These are phyloP conservation scores for Oryzias sinensis DNA, from an alignment of 2,797 vertebrate species.

Conservation along the genomic window DNA sequence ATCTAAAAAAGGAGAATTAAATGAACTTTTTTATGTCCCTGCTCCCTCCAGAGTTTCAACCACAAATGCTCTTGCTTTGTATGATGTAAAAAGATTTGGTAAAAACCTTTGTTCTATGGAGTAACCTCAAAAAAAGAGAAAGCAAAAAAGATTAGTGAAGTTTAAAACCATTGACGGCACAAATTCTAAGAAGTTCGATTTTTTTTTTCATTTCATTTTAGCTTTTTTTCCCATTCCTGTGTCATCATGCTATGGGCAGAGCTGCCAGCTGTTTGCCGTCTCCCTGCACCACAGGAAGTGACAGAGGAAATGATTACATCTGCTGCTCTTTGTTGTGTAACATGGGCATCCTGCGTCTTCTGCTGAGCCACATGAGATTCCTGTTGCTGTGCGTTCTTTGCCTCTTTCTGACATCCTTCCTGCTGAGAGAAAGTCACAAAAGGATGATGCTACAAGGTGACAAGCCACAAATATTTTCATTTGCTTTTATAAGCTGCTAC, in stretches of 20 bases:
- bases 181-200: conserved; percentile 4
- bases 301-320: conserved; percentile 62
- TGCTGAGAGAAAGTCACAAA: neutral
- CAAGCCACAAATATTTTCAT: neutral
- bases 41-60: conserved; percentile 24
- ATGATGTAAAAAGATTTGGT: conserved; percentile 54
- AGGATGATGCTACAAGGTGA: neutral
- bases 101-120: conserved; percentile 41
- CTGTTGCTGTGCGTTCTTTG: conserved; percentile 35
- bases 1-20: conserved; percentile 1
- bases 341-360: conserved; percentile 19
- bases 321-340: conserved; percentile 25
- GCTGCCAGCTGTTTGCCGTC: conserved; percentile 68
- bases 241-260: conserved; percentile 35
- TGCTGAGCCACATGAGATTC: conserved; percentile 33
- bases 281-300: conserved; percentile 55
- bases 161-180: conserved; percentile 29
- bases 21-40: conserved; percentile 9
- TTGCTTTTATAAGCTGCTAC: neutral
- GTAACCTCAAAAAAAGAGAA: conserved; percentile 29
- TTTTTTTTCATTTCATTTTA: conserved; percentile 17
- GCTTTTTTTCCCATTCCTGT: conserved; percentile 25
- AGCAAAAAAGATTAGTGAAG: conserved; percentile 19
- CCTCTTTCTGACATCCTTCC: conserved; percentile 1
- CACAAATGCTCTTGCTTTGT: conserved; percentile 22